These are phyloP conservation scores for Pandion haliaetus DNA, from an alignment of 2,113 vertebrate species.

Conservation along the genomic window DNA sequence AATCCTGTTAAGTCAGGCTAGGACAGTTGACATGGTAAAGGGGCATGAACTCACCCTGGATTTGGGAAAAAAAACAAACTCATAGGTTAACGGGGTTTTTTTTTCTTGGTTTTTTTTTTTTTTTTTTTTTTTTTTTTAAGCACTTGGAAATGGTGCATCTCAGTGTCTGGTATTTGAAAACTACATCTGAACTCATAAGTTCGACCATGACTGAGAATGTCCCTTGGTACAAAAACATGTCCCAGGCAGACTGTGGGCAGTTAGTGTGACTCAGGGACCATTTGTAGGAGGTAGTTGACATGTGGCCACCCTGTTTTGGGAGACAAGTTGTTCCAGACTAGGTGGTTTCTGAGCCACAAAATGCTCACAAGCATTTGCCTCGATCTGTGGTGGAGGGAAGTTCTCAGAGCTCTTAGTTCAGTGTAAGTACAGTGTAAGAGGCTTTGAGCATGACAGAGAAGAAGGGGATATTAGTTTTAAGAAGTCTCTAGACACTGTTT, in stretches of 20 bases:
- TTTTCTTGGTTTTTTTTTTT: neutral
- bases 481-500: neutral
- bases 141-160: neutral
- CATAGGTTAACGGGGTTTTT: accelerated
- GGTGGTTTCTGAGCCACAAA: neutral
- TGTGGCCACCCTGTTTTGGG: neutral
- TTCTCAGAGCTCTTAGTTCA: neutral
- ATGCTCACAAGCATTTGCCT: neutral
- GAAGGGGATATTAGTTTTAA: neutral
- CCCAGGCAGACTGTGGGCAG: neutral
- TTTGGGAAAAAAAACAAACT: neutral
- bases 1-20: neutral
- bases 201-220: neutral
- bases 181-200: neutral
- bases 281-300: neutral
- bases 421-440: neutral
- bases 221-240: neutral
- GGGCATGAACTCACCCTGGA: neutral
- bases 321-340: neutral
- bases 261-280: neutral
- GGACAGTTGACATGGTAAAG: neutral
- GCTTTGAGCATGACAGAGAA: neutral
- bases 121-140: accelerated
- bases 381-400: neutral
- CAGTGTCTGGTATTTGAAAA: accelerated